Base-by-base conservation (phyloP, 2,888 invertebrate species). In the Cybosia mesomella region DNA sequence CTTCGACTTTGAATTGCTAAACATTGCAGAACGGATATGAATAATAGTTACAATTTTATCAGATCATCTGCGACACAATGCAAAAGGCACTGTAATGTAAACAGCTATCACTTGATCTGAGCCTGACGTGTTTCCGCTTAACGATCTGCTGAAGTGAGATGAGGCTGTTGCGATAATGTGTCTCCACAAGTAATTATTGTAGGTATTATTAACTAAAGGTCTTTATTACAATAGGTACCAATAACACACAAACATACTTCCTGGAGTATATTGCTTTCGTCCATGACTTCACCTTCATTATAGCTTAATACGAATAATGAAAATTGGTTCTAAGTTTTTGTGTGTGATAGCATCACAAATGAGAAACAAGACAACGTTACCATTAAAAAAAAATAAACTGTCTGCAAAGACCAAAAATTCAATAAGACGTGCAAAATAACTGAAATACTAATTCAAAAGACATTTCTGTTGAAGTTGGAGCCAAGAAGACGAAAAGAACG, bases 31-130 rank as follows among this genome's bases (percentile, higher is more conserved):
- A 58, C n/a, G 57, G 32, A n/a, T n/a, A 32, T 34, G n/a, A 32
- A 28, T 18, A 58, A n/a, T n/a, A 34, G 28, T 24, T 11, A 58
- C n/a, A 58, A 58, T 34, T 8, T 15, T 32, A 58, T 58, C 58
- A 58, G 58, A 18, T 32, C 58, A 32, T 32, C 32, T 0, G 8
- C 8, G n/a, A 18, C 57, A 57, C 57, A 57, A 32, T 28, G 24
- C 28, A 24, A 18, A 18, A 18, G 18, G 15, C 21, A 2, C 57
- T n/a, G 24, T 28, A 61, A 28, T 59, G 36, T 59, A 58, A 55
- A 60, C 71, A 54, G 57, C 58, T 76, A 76, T 72, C 76, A n/a
- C 57, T 24, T 3, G 39, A 79, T 76, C 73, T 76, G 24, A 67
- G 63, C 64, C 39, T 53, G 32, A 34, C 22, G 54, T 49, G 21